A percentile compares a stretch with the other conserved stretches of the same genome.
Evolutionary conservation across 2,888 invertebrate species (phyloP).

Genomic region (Hirtodrosophila cameraria): DNA sequence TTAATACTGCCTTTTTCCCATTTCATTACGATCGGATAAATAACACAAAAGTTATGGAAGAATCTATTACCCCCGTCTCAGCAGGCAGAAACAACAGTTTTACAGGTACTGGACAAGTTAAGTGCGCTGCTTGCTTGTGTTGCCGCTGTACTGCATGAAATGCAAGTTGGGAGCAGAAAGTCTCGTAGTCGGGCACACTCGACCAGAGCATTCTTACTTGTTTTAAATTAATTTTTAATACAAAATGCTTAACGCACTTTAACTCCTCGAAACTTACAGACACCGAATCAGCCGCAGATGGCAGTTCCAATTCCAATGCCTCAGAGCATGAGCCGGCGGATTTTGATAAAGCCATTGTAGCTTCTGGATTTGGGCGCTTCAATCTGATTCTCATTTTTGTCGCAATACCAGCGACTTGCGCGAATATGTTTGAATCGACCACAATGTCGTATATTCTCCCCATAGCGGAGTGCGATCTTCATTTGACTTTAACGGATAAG

Average conservation of each 20-base stretch:
- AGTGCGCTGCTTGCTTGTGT: too few species aligned
- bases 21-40: too few species aligned
- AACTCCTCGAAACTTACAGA: conserved; percentile 20
- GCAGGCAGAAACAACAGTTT: too few species aligned
- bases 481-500: conserved; percentile 88
- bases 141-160: too few species aligned
- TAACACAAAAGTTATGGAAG: too few species aligned
- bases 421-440: conserved; percentile 89
- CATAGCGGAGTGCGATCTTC: conserved; percentile 90
- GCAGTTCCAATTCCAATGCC: conserved; percentile 37
- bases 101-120: too few species aligned
- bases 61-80: too few species aligned
- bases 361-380: conserved; percentile 89
- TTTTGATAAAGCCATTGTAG: conserved; percentile 89
- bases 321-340: conserved; percentile 84
- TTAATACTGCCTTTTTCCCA: too few species aligned
- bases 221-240: too few species aligned
- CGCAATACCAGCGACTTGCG: conserved; percentile 88
- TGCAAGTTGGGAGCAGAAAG: too few species aligned
- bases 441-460: conserved; percentile 90
- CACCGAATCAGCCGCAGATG: conserved; percentile 36
- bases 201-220: too few species aligned
- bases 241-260: not conserved
- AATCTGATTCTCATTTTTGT: conserved; percentile 87
- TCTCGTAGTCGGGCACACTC: too few species aligned